phyloP scores from a whole-genome alignment of 2,888 invertebrate species.

The Tuberolachnus salignus region DNA sequence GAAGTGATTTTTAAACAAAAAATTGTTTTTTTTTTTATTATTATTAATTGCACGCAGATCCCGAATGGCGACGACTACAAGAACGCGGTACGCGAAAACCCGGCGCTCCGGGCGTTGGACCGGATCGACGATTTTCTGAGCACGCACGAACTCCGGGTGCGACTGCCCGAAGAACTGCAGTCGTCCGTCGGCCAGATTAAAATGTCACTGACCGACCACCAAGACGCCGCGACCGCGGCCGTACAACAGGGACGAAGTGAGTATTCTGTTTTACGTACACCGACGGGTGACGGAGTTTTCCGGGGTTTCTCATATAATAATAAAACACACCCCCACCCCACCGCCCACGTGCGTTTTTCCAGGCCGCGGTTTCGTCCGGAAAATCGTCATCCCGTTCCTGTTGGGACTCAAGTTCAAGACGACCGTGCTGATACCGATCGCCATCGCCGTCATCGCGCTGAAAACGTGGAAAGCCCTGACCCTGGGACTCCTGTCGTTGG shows the following conservation, averaged over 20 bases:
- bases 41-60: slow-evolving; percentile 3
- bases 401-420: slow-evolving; percentile 86
- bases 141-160: slow-evolving; percentile 76
- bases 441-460: slow-evolving; percentile 80
- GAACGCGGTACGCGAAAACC: slow-evolving; percentile 62
- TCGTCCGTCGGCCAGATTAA: slow-evolving; percentile 71
- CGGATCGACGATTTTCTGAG: slow-evolving; percentile 77
- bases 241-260: slow-evolving; percentile 61
- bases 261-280: background rate
- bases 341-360: too few relatives aligned
- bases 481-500: slow-evolving; percentile 80
- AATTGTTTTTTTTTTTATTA: too few relatives aligned
- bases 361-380: slow-evolving; percentile 32
- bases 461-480: slow-evolving; percentile 91
- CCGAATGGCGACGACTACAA: slow-evolving; percentile 63
- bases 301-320: too few relatives aligned
- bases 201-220: slow-evolving; percentile 69
- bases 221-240: slow-evolving; percentile 64
- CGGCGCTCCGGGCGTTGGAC: slow-evolving; percentile 69
- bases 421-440: slow-evolving; percentile 80
- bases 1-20: too few relatives aligned
- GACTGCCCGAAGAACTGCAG: slow-evolving; percentile 71
- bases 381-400: slow-evolving; percentile 80
- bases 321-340: too few relatives aligned
- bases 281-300: too few relatives aligned